Evolutionary conservation across 2,888 invertebrate species (phyloP).

Genomic region (Exephanes ischioxanthus): DNA sequence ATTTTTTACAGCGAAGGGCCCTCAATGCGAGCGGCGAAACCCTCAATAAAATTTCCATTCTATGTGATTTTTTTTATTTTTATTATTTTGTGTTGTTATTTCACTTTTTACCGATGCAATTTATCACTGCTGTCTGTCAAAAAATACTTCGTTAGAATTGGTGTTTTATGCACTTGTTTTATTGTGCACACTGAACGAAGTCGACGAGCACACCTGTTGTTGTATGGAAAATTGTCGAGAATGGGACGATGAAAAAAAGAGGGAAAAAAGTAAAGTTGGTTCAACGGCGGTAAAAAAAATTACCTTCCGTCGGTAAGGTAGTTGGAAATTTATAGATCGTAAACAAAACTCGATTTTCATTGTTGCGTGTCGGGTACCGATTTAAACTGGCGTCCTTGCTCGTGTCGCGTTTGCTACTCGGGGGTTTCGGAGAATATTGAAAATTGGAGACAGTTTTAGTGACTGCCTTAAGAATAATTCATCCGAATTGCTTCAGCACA

Average conservation of each 20-base stretch:
- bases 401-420: background rate
- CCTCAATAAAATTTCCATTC: background rate
- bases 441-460: background rate
- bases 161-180: background rate
- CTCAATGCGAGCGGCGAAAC: background rate
- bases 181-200: background rate
- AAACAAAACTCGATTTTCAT: background rate
- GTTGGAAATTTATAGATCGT: background rate
- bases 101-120: background rate
- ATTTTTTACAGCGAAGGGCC: background rate
- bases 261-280: background rate
- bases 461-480: background rate
- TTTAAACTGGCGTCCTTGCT: background rate
- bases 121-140: background rate
- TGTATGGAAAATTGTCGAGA: background rate
- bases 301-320: background rate
- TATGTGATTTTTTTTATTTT: constrained; percentile 1
- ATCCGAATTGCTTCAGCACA: background rate
- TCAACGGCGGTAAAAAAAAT: background rate
- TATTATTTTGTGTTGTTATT: background rate
- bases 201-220: background rate
- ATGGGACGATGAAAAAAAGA: background rate
- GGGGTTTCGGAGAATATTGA: background rate
- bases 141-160: background rate
- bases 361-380: background rate